Base-by-base conservation (phyloP, 2,797 vertebrate species). In the Spinus olivaceus region DNA sequence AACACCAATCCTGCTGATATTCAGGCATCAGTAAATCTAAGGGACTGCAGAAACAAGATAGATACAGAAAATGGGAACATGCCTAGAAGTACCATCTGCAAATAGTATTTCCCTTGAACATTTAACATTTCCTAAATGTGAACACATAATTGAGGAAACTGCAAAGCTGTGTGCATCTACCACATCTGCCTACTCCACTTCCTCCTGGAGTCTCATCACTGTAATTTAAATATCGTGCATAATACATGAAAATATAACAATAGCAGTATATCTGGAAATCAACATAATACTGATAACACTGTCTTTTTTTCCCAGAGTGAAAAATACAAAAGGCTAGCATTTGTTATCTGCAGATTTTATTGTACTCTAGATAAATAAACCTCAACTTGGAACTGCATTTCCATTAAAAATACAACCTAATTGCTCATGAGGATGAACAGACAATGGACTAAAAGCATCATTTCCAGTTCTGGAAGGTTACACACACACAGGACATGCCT, bases 311-410 rank as follows among this genome's bases (percentile, higher is more conserved):
- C 72, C 64, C 20, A 37, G 44, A 92, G 13, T 19, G 14, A 87
- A 90, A 93, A 89, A 51, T 10, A 69, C 2, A 41, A 24, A 88
- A 44, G 23, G 18, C 33, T 69, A 47, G 20, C 53, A 54, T 80
- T 95, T 93, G 79, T 83, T 89, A 93, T 83, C 94, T 94, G 60
- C 53, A 94, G 33, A 77, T 82, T 94, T 94, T 87, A 96, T 92
- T 92, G 57, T 10, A 59, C 15, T 67, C 61, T 78, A 74, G 41
- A 64, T 49, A 78, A 54, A 83, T 32, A 81, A 60, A 88, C 33
- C 69, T 67, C 53, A 50, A 19, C 10, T 27, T 47, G 33, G 21
- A 87, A 77, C 59, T 76, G 50, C 69, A 63, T 86, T 86, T 96
- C 90, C 71, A 86, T 73, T 46, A 86, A 94, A 96, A 96, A 87